Conservation (phyloP, 2,888 invertebrate species). For the Cordylochernes scorpioides region DNA sequence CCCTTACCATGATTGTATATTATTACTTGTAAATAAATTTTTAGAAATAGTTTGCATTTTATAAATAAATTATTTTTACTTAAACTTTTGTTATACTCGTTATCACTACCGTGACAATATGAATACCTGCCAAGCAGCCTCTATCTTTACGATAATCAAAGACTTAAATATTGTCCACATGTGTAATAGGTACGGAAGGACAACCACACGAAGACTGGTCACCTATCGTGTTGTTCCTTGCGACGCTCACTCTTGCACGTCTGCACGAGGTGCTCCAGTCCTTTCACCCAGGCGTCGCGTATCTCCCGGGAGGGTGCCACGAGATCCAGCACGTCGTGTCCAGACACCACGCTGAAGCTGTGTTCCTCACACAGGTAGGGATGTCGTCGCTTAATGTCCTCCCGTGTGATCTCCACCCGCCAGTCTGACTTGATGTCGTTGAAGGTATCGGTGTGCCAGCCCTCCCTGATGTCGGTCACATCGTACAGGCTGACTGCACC, state of each 20-base stretch:
- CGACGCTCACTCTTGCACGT: slow-evolving; percentile 5
- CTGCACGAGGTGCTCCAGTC: slow-evolving; percentile 19
- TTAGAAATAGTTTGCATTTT: no score
- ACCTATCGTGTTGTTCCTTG: slow-evolving; percentile 2
- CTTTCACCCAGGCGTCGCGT: slow-evolving; percentile 18
- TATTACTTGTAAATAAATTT: no score
- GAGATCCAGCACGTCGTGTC: slow-evolving; percentile 20
- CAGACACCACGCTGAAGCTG: slow-evolving; percentile 10
- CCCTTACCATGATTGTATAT: no score
- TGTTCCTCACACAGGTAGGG: slow-evolving; percentile 4
- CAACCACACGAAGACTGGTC: no score
- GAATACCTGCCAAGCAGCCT: no score
- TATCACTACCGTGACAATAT: no score
- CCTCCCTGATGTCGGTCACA: slow-evolving; percentile 22
- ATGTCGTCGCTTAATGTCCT: neutral
- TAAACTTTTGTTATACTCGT: no score
- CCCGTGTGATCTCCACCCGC: neutral
- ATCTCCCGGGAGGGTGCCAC: slow-evolving; percentile 18
- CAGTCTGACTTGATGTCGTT: slow-evolving; percentile 19
- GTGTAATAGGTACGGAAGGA: no score
- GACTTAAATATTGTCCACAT: no score
- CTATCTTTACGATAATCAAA: no score
- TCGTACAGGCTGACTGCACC: slow-evolving; percentile 21
- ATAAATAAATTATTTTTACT: no score
- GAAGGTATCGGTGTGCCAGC: slow-evolving; percentile 24